phyloP scores from a whole-genome alignment of 2,797 vertebrate genomes.

The Botia almorhae region DNA sequence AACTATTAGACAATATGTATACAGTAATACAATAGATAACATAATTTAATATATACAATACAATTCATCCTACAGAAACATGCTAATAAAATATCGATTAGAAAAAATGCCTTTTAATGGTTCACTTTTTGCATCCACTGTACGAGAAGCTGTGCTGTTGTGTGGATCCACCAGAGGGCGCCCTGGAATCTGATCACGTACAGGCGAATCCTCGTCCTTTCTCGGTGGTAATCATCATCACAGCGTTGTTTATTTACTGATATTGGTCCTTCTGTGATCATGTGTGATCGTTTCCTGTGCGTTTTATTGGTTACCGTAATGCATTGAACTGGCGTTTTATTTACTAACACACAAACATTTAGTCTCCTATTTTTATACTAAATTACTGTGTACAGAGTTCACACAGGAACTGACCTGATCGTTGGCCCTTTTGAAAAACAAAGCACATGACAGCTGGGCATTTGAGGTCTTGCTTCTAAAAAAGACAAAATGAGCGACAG shows the following conservation, averaged over 20 bases:
- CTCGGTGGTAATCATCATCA: no score
- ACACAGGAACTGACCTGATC: neutral
- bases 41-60: neutral
- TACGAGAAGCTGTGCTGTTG: neutral
- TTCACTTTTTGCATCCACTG: no score
- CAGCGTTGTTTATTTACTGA: neutral
- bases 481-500: no score
- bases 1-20: neutral
- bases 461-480: no score
- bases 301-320: neutral
- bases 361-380: constrained; percentile 28
- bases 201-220: neutral
- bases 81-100: neutral
- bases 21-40: neutral
- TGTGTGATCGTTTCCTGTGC: neutral
- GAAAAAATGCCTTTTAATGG: no score
- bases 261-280: neutral
- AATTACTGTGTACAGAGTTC: neutral
- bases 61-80: neutral
- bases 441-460: neutral
- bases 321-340: neutral
- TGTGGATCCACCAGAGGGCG: constrained; percentile 16
- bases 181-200: neutral
- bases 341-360: constrained; percentile 32
- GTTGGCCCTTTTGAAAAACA: neutral